Percentiles rank a stretch among this genome's conserved stretches.
phyloP scores from a whole-genome alignment of 2,888 invertebrate genomes.

The Clistopyga incitator region DNA sequence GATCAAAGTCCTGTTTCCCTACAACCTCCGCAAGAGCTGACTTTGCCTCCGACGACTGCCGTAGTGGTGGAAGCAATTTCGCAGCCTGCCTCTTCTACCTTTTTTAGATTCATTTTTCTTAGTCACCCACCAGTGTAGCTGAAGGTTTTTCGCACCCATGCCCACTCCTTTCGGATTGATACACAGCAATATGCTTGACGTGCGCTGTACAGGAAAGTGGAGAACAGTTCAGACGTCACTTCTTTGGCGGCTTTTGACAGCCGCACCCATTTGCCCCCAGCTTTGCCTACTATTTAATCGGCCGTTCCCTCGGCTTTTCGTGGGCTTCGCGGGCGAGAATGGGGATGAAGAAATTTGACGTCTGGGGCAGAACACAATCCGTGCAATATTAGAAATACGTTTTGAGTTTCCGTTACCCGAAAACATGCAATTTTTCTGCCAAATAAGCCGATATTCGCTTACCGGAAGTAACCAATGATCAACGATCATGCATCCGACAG shows the following conservation, averaged over 20 bases:
- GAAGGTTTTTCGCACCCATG: constrained; percentile 34
- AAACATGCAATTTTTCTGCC: neutral
- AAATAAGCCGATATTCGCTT: neutral
- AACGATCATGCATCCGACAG: neutral
- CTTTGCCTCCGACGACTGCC: constrained; percentile 26
- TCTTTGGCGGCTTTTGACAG: constrained; percentile 26
- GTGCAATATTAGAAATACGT: constrained; percentile 33
- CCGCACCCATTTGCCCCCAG: neutral
- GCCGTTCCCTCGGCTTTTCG: neutral
- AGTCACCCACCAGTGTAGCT: constrained; percentile 21
- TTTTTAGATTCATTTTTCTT: constrained; percentile 37
- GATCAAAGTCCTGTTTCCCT: constrained; percentile 36
- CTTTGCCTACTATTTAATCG: neutral
- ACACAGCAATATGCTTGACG: neutral
- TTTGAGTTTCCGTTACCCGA: neutral
- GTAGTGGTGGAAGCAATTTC: constrained; percentile 51
- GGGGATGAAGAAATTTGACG: constrained; percentile 24
- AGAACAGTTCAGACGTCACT: constrained; percentile 25
- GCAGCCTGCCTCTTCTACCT: constrained; percentile 29
- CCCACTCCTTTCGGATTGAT: constrained; percentile 10
- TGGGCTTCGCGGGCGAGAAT: neutral
- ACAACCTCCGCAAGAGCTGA: neutral
- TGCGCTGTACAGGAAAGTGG: constrained; percentile 1
- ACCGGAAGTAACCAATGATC: neutral
- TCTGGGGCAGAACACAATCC: constrained; percentile 1